phyloP scores from a whole-genome alignment of 2,888 invertebrate genomes.

The Helleia helle region DNA sequence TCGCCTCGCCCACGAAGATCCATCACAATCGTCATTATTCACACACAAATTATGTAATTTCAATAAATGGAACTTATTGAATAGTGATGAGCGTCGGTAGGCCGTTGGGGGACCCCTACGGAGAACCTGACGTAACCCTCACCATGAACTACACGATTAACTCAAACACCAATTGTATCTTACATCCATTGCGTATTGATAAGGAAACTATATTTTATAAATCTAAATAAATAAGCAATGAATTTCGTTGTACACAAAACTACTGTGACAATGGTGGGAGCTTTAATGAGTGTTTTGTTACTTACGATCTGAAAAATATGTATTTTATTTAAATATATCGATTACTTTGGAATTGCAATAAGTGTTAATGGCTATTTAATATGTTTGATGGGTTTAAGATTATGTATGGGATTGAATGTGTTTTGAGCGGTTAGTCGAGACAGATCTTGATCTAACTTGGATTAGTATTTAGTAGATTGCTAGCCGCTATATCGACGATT shows the following conservation, averaged over 20 bases:
- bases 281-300: constrained; percentile 54
- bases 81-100: constrained; percentile 72
- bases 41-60: constrained; percentile 75
- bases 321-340: constrained; percentile 61
- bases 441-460: no score
- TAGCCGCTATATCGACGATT: no score
- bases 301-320: constrained; percentile 61
- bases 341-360: constrained; percentile 28
- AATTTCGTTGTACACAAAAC: constrained; percentile 5
- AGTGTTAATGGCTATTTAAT: constrained; percentile 41
- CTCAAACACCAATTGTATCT: constrained; percentile 23
- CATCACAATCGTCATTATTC: constrained; percentile 74
- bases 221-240: constrained; percentile 27
- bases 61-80: constrained; percentile 73
- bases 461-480: no score
- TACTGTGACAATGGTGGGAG: constrained; percentile 20
- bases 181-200: constrained; percentile 22
- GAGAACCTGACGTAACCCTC: constrained; percentile 32
- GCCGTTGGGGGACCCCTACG: constrained; percentile 53
- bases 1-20: constrained; percentile 72
- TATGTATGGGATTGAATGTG: no score
- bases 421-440: no score
- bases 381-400: constrained; percentile 25
- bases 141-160: constrained; percentile 26
- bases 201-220: not conserved